A percentile compares a stretch with the other conserved stretches of the same genome.
phyloP scores from a whole-genome alignment of 1,140 invertebrate genomes.

The Orius insidiosus region DNA sequence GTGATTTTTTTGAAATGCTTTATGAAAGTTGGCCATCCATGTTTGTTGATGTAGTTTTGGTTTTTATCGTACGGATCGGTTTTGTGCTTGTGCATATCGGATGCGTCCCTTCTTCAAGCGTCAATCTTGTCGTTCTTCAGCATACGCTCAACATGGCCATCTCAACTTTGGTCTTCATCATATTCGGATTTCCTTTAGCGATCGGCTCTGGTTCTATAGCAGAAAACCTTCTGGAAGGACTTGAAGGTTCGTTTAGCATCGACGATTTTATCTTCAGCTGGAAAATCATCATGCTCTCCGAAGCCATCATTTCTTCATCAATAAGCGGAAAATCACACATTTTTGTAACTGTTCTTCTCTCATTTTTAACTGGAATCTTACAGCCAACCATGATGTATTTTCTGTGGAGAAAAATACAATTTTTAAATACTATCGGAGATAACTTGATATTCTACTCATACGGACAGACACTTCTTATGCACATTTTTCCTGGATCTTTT shows the following conservation, averaged over 20 bases:
- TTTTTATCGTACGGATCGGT: background rate
- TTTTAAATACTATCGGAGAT: constrained; percentile 3
- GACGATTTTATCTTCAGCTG: background rate
- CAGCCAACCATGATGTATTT: constrained; percentile 3
- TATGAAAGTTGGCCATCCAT: too few relatives aligned
- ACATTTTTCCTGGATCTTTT: constrained; percentile 7
- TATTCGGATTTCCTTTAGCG: constrained; percentile 1
- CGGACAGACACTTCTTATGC: background rate
- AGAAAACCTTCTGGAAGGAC: background rate
- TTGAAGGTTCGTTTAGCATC: background rate
- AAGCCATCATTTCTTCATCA: background rate
- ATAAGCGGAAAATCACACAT: constrained; percentile 5
- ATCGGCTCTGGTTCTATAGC: background rate
- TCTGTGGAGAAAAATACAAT: background rate
- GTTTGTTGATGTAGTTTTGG: too few relatives aligned
- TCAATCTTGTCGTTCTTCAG: constrained; percentile 4
- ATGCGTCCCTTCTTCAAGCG: constrained; percentile 2
- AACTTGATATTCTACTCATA: background rate
- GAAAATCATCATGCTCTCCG: background rate
- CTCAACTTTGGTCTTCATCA: background rate
- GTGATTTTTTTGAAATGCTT: too few relatives aligned
- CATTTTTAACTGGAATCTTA: background rate
- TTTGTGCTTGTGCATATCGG: constrained; percentile 5
- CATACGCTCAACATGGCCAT: constrained; percentile 3
- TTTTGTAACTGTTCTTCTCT: background rate